phyloP scores from a whole-genome alignment of 1,140 invertebrate species.

The Neodiprion lecontei region DNA sequence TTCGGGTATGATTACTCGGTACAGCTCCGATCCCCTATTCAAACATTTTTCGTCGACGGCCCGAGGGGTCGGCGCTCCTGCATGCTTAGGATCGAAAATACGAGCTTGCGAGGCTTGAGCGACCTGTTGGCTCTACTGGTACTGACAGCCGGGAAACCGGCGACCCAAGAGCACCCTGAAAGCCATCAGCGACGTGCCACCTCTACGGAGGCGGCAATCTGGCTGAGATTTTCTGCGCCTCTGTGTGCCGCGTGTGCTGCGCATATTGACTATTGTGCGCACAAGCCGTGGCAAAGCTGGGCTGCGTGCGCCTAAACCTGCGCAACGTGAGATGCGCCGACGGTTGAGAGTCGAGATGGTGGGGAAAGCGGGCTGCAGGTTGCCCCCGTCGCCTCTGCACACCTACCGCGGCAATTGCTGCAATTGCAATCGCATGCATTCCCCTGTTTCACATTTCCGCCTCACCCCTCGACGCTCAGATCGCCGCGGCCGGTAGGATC shows the following conservation, averaged over 20 bases:
- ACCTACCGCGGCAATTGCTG: neutral
- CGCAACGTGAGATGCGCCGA: neutral
- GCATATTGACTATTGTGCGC: no score
- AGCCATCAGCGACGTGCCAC: neutral
- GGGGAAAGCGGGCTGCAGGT: neutral
- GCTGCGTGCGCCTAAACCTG: neutral
- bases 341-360: neutral
- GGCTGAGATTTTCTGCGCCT: neutral
- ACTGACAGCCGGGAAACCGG: neutral
- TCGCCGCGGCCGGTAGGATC: neutral
- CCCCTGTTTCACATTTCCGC: neutral
- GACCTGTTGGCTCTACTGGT: neutral
- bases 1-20: no score
- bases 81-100: neutral
- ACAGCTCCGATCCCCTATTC: no score
- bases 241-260: neutral
- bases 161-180: neutral
- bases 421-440: conserved; percentile 7
- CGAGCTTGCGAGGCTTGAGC: neutral
- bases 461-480: neutral
- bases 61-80: no score
- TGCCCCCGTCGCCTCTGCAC: neutral
- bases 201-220: neutral
- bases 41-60: no score
- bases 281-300: neutral